These are phyloP conservation scores for Hemaris fuciformis DNA, from an alignment of 2,888 invertebrate genomes.

Conservation along the genomic window DNA sequence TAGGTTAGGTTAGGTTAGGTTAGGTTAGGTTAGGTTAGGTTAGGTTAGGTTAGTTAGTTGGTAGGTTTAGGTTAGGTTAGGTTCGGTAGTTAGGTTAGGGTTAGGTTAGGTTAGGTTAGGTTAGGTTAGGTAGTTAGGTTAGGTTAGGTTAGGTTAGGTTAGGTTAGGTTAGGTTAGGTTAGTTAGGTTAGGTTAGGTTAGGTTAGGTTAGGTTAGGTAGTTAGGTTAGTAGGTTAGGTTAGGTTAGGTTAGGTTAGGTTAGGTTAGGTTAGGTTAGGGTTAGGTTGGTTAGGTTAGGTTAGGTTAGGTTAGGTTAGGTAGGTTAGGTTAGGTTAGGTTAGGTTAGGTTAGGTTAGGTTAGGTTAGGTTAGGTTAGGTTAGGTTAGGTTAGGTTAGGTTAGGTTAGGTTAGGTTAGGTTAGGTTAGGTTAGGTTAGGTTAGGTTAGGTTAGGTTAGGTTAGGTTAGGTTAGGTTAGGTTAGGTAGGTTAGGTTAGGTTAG, in stretches of 20 bases:
- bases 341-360: slow-evolving; percentile 19
- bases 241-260: slow-evolving; percentile 21
- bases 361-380: slow-evolving; percentile 20
- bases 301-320: slow-evolving; percentile 19
- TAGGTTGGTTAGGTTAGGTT: slow-evolving; percentile 18
- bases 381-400: slow-evolving; percentile 17
- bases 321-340: no score
- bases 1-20: slow-evolving; percentile 23
- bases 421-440: slow-evolving; percentile 18
- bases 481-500: no score
- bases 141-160: slow-evolving; percentile 22
- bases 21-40: slow-evolving; percentile 20
- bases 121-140: slow-evolving; percentile 21
- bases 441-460: slow-evolving; percentile 17
- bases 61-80: slow-evolving; percentile 22
- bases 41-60: slow-evolving; percentile 24
- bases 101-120: slow-evolving; percentile 18
- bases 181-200: slow-evolving; percentile 23
- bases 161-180: slow-evolving; percentile 24
- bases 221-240: no score
- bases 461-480: slow-evolving; percentile 17
- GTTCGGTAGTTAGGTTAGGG: slow-evolving; percentile 14
- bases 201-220: slow-evolving; percentile 21
- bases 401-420: slow-evolving; percentile 15
- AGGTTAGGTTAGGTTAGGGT: slow-evolving; percentile 22